Evolutionary conservation across 2,888 invertebrate genomes (phyloP).

Genomic region (Villa cingulata): DNA sequence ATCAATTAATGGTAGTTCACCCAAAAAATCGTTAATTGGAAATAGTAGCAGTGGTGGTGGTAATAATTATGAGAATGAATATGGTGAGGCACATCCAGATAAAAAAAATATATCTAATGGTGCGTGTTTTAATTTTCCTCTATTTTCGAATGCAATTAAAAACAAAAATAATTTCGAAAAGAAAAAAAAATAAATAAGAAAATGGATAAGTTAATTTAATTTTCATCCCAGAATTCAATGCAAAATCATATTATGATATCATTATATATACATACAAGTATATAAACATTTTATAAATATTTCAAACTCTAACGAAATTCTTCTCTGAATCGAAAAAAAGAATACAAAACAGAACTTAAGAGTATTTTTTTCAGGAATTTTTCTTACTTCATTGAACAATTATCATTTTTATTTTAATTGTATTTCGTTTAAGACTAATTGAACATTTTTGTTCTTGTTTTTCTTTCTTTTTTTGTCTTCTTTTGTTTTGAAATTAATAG

Average conservation of each 20-base stretch:
- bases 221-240: too few relatives aligned
- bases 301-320: too few relatives aligned
- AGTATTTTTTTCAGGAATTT: too few relatives aligned
- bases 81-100: slow-evolving; percentile 26
- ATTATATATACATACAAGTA: too few relatives aligned
- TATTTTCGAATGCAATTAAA: neutral
- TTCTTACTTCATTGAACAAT: too few relatives aligned
- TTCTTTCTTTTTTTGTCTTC: slow-evolving; percentile 8
- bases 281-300: too few relatives aligned
- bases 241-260: too few relatives aligned
- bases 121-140: slow-evolving; percentile 20
- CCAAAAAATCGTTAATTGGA: slow-evolving; percentile 5
- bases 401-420: too few relatives aligned
- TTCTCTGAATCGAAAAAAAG: too few relatives aligned
- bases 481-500: slow-evolving; percentile 20
- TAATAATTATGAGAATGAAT: slow-evolving; percentile 20
- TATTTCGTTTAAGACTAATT: too few relatives aligned
- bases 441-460: neutral
- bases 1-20: slow-evolving; percentile 6
- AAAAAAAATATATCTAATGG: slow-evolving; percentile 31
- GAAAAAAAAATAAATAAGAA: slow-evolving; percentile 3
- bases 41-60: slow-evolving; percentile 5
- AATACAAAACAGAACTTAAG: too few relatives aligned
- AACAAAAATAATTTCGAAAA: neutral
- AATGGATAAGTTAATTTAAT: slow-evolving; percentile 1